phyloP scores from a whole-genome alignment of 2,113 vertebrate genomes.

The Caranx ignobilis region DNA sequence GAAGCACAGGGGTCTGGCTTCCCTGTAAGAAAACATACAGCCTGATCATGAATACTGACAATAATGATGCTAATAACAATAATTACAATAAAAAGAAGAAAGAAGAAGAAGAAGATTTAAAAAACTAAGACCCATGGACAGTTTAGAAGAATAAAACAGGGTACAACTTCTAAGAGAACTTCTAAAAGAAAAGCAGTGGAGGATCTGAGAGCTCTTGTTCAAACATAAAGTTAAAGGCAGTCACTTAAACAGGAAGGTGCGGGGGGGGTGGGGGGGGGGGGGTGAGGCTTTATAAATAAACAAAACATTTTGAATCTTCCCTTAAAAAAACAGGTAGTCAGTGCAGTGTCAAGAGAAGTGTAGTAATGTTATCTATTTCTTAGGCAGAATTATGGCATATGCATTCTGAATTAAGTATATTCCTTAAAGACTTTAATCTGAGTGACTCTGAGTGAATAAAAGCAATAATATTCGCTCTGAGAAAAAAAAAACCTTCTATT shows the following conservation, averaged over 20 bases:
- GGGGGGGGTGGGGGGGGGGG: not conserved
- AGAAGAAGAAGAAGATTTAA: no score
- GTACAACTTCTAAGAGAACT: no score
- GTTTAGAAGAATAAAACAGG: no score
- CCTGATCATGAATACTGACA: not conserved
- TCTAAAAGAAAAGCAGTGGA: not conserved
- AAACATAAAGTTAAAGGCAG: not conserved
- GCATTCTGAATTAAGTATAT: not conserved
- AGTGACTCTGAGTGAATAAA: not conserved
- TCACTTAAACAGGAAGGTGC: no score
- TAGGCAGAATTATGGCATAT: no score
- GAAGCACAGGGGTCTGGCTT: conserved; percentile 96
- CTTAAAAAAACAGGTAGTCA: not conserved
- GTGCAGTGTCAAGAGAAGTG: not conserved
- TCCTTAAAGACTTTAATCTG: not conserved
- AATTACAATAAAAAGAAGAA: not conserved
- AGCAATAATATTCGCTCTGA: not conserved
- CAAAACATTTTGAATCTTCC: not conserved
- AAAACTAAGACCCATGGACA: no score
- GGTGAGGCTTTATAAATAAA: not conserved
- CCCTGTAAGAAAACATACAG: conserved; percentile 80
- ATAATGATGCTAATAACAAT: not conserved
- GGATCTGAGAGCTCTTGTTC: not conserved
- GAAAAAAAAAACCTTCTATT: not conserved
- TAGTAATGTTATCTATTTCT: not conserved